Evolutionary conservation across 37 sponge, comb jelly and placozoan species (phyloP), one percentile per base, ranked within the genome.

Genomic region (Tethya wilhelma): DNA sequence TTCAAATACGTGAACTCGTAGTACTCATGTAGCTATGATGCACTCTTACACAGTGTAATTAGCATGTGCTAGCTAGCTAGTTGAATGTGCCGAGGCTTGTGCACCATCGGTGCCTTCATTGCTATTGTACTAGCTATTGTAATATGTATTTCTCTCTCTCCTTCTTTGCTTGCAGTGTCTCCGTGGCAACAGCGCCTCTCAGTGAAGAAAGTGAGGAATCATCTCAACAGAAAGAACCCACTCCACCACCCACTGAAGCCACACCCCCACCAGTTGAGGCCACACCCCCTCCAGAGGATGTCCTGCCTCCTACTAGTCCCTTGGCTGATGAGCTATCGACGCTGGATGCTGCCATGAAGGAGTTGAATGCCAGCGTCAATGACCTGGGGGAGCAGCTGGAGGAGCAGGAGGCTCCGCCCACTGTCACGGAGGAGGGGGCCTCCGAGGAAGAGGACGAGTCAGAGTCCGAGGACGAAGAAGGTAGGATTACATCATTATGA

Each of bases 381-480:
- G 42, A 74, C 38, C 5, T 75, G 64, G 71, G 12, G 23, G 57
- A 67, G n/a, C 37, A 38, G 9, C 36, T 6, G 37, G 56, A 6
- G 19, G 66, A 74, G 73, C 42, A 63, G 57, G 41, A 1, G 41
- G 43, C 11, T 44, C 38, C 46, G 14, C 34, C 45, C 23, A 19
- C 60, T 39, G 75, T 20, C 3, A 34, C 36, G 39, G 44, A 2
- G 8, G 71, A 59, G 1, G 71, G 58, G 17, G 81, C 69, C 17
- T 42, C 37, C 7, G 80, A 46, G 42, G 80, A 67, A 2, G 63
- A 82, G 1, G 64, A 71, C 0, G 87, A 73, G 37, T 42, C 34
- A 31, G 89, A 75, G 0, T 56, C 66, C 1, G 80, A 87, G 38
- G 81, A 75, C 0, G 79, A 77, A 43, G 87, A 72, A 68, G 86